A percentile compares a stretch with the other conserved stretches of the same genome.
phyloP scores from a whole-genome alignment of 1,140 invertebrate species.

The Macrobrachium nipponense region DNA sequence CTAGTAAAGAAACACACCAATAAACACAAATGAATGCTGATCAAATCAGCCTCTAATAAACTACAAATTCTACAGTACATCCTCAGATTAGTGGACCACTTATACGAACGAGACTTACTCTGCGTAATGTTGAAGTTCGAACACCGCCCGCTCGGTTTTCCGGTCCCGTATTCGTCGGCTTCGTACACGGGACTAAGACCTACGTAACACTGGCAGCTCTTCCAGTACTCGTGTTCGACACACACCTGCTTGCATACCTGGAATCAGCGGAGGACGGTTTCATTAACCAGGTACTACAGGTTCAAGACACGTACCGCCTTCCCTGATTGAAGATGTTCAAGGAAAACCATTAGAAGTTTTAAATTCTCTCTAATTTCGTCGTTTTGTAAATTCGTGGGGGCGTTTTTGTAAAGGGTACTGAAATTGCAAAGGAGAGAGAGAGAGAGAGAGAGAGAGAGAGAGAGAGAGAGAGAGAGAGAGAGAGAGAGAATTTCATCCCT shows the following conservation, averaged over 20 bases:
- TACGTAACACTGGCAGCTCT: conserved; percentile 11
- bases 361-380: too few species aligned
- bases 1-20: too few species aligned
- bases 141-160: background rate
- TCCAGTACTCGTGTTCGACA: conserved; percentile 26
- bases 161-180: background rate
- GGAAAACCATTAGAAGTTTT: too few species aligned
- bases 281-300: background rate
- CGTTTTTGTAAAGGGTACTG: too few species aligned
- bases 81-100: background rate
- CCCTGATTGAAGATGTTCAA: too few species aligned
- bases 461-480: too few species aligned
- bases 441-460: too few species aligned
- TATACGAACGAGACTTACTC: conserved; percentile 2
- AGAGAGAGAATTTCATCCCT: too few species aligned
- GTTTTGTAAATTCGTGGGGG: too few species aligned
- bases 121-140: conserved; percentile 18
- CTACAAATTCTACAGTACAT: background rate
- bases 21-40: background rate
- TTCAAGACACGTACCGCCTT: too few species aligned
- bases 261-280: background rate
- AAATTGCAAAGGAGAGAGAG: too few species aligned
- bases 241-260: conserved; percentile 37
- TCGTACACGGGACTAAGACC: conserved; percentile 11
- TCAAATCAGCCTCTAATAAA: background rate